These are phyloP conservation scores for Drosophila orosa DNA, from an alignment of 1,140 invertebrate genomes.

Conservation along the genomic window DNA sequence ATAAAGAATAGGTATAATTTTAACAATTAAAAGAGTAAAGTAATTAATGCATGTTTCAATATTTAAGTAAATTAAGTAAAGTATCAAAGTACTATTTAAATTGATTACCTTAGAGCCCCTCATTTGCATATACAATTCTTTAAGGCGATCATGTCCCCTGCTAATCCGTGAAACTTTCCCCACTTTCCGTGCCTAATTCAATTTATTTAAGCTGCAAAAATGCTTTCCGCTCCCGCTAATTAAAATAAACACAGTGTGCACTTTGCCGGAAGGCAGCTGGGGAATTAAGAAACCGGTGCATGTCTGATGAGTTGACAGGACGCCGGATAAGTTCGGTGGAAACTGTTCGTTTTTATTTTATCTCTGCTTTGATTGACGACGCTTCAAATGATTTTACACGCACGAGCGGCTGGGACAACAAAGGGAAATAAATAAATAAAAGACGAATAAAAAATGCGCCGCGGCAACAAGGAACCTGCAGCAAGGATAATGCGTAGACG, in stretches of 20 bases:
- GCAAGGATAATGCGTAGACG: constrained; percentile 73
- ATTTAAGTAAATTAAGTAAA: too few species aligned
- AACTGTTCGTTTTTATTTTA: constrained; percentile 61
- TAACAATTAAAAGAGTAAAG: too few species aligned
- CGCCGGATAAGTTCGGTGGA: constrained; percentile 49
- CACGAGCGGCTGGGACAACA: constrained; percentile 63
- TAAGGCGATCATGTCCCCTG: constrained; percentile 18
- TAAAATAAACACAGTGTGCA: constrained; percentile 80
- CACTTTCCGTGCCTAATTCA: constrained; percentile 30
- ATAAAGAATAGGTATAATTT: background rate
- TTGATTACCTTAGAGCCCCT: constrained; percentile 4
- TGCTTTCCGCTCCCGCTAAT: constrained; percentile 53
- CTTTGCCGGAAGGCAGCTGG: constrained; percentile 35
- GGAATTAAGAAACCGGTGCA: constrained; percentile 66
- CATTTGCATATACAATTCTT: constrained; percentile 51
- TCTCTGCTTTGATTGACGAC: constrained; percentile 74
- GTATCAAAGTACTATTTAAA: too few species aligned
- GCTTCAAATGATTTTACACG: constrained; percentile 80
- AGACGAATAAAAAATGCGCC: constrained; percentile 21
- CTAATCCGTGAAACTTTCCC: constrained; percentile 9
- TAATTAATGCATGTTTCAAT: background rate
- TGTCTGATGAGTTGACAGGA: constrained; percentile 76
- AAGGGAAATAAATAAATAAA: constrained; percentile 37
- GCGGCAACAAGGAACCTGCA: constrained; percentile 39
- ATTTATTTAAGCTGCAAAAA: constrained; percentile 50